Conservation (phyloP, 2,888 invertebrate species). For the Serripes groenlandicus region DNA sequence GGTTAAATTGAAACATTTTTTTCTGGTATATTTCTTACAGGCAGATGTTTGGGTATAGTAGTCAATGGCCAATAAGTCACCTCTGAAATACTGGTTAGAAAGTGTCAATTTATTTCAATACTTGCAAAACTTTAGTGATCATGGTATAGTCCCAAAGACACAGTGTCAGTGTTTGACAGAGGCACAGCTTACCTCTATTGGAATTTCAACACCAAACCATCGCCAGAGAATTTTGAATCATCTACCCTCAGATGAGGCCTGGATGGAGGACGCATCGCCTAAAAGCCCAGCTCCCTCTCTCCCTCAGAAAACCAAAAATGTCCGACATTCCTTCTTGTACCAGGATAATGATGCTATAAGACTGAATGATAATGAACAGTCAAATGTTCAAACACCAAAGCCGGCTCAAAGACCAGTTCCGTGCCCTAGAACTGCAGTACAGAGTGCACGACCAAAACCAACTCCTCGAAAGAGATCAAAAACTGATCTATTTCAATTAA, state of each 20-base stretch:
- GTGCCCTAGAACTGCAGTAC: slow-evolving; percentile 1
- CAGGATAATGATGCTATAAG: neutral
- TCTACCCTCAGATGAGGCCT: slow-evolving; percentile 34
- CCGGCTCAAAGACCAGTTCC: slow-evolving; percentile 36
- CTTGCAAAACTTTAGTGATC: slow-evolving; percentile 23
- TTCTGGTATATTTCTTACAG: too few relatives aligned
- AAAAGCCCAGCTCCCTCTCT: slow-evolving; percentile 18
- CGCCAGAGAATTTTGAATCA: slow-evolving; percentile 49
- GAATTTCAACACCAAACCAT: slow-evolving; percentile 36
- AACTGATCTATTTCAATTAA: neutral
- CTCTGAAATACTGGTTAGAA: slow-evolving; percentile 53
- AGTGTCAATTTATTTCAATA: slow-evolving; percentile 55
- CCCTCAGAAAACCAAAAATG: slow-evolving; percentile 31
- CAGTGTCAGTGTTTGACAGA: slow-evolving; percentile 43
- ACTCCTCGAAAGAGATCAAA: slow-evolving; percentile 24
- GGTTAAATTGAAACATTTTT: neutral
- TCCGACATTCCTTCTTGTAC: slow-evolving; percentile 28
- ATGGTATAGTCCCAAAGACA: slow-evolving; percentile 31
- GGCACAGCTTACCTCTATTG: slow-evolving; percentile 28
- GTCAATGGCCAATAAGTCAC: slow-evolving; percentile 37
- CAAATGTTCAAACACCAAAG: too few relatives aligned
- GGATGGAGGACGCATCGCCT: slow-evolving; percentile 14
- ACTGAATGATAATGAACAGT: neutral
- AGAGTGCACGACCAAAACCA: slow-evolving; percentile 40
- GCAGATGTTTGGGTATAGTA: too few relatives aligned